Conservation (phyloP, 35 echinoderm and acorn worm genomes). For the Apostichopus japonicus region DNA sequence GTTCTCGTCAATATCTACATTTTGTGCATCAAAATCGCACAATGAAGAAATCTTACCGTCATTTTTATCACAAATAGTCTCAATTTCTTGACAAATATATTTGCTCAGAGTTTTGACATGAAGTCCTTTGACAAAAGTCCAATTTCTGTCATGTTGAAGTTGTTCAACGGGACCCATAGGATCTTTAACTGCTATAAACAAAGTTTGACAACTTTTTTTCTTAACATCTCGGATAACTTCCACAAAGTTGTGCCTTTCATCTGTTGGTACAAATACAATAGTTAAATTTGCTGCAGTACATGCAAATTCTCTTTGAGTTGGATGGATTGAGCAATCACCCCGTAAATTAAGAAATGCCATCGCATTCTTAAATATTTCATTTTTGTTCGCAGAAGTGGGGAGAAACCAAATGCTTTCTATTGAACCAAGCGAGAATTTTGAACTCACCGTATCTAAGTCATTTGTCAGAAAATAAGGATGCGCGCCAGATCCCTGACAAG, state of each 20-base stretch:
- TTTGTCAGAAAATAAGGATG: background rate
- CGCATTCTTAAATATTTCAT: background rate
- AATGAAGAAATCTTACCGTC: background rate
- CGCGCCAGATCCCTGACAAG: background rate
- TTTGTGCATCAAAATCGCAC: background rate
- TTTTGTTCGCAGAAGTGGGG: background rate
- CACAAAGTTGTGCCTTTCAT: background rate
- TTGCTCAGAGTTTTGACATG: background rate
- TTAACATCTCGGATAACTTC: background rate
- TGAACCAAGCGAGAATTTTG: background rate
- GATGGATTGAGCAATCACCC: background rate
- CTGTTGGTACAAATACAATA: background rate
- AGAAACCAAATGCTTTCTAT: background rate
- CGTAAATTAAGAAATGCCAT: conserved; percentile 6
- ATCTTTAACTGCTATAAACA: background rate
- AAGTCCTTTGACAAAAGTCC: background rate
- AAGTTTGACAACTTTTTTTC: background rate
- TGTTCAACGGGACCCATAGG: background rate
- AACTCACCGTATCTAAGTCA: background rate
- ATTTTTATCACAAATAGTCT: background rate
- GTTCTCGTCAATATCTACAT: background rate
- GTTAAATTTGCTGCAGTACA: background rate
- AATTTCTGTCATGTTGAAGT: background rate
- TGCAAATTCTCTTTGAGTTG: background rate
- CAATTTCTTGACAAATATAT: background rate